Conservation (phyloP, 2,113 vertebrate genomes). For the Phyllopteryx taeniolatus region DNA sequence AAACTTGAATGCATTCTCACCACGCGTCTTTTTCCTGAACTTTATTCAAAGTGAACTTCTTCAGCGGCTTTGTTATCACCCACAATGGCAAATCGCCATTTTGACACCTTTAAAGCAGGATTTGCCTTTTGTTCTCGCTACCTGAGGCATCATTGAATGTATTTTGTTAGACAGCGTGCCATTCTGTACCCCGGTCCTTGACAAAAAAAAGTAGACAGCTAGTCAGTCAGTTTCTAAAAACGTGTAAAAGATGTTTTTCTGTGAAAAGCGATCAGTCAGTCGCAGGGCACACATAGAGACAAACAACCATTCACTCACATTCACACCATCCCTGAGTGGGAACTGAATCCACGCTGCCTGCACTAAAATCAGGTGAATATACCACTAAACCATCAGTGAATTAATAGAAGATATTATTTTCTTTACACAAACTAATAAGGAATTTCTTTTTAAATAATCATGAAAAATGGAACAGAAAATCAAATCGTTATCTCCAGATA, state of each 20-base stretch:
- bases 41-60: neutral
- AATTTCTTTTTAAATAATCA: neutral
- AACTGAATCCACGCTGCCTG: no score
- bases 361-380: no score
- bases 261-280: neutral
- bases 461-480: neutral
- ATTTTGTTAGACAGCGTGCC: neutral
- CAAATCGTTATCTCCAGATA: neutral
- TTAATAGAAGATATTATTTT: no score
- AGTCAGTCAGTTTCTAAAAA: neutral
- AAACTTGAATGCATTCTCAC: neutral
- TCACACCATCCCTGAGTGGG: no score
- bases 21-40: neutral
- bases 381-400: no score
- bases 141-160: conserved; percentile 5
- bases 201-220: neutral
- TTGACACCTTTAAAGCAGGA: neutral
- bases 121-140: conserved; percentile 2
- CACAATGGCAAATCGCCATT: conserved; percentile 1
- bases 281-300: no score
- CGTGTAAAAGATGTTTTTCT: neutral
- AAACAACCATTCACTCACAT: no score
- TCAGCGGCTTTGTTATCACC: neutral
- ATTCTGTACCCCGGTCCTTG: neutral
- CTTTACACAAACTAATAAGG: no score